A percentile compares a stretch with the other conserved stretches of the same genome.
Evolutionary conservation across 2,888 invertebrate genomes (phyloP).

Genomic region (Hipparchia semele): DNA sequence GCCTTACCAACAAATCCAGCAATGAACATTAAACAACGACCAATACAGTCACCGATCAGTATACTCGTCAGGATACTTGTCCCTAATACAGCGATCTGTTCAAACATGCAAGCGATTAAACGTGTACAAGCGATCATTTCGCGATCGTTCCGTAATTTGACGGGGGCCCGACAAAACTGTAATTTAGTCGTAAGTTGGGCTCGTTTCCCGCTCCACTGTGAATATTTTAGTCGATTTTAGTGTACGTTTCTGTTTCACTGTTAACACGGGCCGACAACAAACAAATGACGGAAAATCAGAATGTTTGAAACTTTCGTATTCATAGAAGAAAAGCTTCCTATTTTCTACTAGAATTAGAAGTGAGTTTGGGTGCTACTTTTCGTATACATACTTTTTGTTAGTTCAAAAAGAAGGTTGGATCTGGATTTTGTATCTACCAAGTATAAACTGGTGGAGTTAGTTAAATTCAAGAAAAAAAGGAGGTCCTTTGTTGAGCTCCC

Average conservation of each 20-base stretch:
- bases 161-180: conserved; percentile 66
- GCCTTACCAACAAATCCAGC: conserved; percentile 37
- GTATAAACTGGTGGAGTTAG: no score
- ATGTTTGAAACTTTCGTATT: neutral
- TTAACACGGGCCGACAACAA: conserved; percentile 11
- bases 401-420: no score
- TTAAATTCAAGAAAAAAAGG: no score
- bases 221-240: conserved; percentile 14
- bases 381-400: no score
- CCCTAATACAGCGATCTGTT: conserved; percentile 62
- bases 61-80: conserved; percentile 44
- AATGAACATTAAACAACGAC: conserved; percentile 50
- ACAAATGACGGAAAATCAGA: neutral
- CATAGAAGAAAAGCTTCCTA: neutral
- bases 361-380: no score
- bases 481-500: no score
- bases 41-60: conserved; percentile 14
- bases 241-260: neutral
- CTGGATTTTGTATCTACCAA: no score
- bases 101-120: conserved; percentile 76
- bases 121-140: conserved; percentile 58
- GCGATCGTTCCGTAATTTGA: conserved; percentile 64
- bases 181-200: conserved; percentile 39
- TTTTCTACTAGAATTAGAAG: no score
- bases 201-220: conserved; percentile 13